Evolutionary conservation across 2,113 vertebrate genomes (phyloP).

Genomic region (Labeo catla): DNA sequence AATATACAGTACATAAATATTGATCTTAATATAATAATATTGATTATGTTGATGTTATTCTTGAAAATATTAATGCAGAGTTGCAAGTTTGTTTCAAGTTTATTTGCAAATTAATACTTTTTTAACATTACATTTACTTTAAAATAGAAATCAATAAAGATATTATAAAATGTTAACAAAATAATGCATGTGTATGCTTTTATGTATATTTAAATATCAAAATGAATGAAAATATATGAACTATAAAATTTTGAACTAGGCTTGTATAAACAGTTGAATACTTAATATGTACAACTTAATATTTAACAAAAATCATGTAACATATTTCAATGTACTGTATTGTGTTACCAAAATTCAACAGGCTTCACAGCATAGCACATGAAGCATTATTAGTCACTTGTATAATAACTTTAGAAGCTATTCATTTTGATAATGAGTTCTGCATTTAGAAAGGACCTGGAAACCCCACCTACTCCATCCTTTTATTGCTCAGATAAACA

Average conservation of each 20-base stretch:
- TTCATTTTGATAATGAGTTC: background rate
- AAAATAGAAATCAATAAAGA: background rate
- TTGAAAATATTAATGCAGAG: background rate
- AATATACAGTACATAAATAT: background rate
- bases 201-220: background rate
- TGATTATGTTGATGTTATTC: background rate
- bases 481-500: slow-evolving; percentile 38
- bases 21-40: background rate
- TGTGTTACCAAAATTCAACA: background rate
- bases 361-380: background rate
- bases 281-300: too few species aligned
- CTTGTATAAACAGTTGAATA: background rate
- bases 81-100: background rate
- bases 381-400: background rate
- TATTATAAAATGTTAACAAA: background rate
- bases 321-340: background rate
- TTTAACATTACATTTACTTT: background rate
- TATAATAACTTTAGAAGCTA: background rate
- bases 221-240: background rate
- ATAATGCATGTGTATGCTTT: background rate
- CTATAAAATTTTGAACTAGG: background rate
- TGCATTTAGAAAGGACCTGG: background rate
- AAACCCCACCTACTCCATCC: slow-evolving; percentile 12
- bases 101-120: background rate
- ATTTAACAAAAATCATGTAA: background rate